phyloP scores from a whole-genome alignment of 2,888 invertebrate genomes.

The Pachymerium ferrugineum region DNA sequence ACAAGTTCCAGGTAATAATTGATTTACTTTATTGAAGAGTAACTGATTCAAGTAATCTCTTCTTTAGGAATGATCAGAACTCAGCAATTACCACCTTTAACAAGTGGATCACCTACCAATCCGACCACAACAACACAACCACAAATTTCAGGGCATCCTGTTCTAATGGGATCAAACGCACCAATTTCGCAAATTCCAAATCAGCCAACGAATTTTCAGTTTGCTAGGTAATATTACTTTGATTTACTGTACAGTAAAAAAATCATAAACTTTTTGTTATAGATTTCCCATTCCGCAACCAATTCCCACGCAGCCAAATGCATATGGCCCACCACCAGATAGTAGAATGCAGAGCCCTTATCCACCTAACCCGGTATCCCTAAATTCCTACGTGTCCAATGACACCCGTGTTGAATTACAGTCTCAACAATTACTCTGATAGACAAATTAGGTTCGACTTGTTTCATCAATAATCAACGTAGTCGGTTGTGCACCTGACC shows the following conservation, averaged over 20 bases:
- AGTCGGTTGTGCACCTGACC: too few species aligned
- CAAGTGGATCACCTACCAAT: neutral
- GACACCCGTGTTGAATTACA: too few species aligned
- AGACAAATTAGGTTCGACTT: too few species aligned
- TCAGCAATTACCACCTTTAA: neutral
- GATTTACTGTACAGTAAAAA: neutral
- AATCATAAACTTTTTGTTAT: neutral
- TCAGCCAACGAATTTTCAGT: neutral
- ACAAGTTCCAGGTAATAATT: neutral
- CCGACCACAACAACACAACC: too few species aligned
- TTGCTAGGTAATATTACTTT: neutral
- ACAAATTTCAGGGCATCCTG: neutral
- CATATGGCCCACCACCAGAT: neutral
- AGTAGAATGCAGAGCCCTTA: too few species aligned
- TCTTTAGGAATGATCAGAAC: neutral
- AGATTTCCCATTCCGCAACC: neutral
- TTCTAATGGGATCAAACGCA: too few species aligned
- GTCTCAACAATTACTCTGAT: too few species aligned
- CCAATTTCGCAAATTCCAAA: neutral
- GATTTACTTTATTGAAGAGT: neutral
- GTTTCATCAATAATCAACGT: too few species aligned
- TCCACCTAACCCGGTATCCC: too few species aligned
- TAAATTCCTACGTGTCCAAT: too few species aligned
- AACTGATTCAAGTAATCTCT: neutral
- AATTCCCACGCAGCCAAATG: neutral